Base-by-base conservation (phyloP, 2,797 vertebrate genomes). In the Natrix natrix region DNA sequence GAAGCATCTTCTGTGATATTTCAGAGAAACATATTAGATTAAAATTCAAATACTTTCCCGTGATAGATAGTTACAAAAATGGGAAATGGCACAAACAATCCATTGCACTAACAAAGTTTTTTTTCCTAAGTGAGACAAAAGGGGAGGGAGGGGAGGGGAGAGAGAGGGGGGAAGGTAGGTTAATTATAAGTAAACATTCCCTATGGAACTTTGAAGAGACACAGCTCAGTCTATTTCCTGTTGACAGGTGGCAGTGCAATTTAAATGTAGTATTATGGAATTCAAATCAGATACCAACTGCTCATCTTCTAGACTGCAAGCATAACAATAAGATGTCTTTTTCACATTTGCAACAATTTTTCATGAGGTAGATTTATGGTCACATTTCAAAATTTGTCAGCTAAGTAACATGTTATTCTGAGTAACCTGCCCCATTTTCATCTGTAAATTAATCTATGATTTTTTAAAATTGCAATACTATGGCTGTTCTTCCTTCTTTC, bases 161-260 rank as follows among this genome's bases (percentile, higher is more conserved):
- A 5, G 37, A 8, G 16, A 8, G 8, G 20, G 1, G 16, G 12
- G n/a, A 69, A 94, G 86, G 16, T 20, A 97, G 91, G 93, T 96
- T 97, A 96, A 96, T 97, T 97, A 95, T 96, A 97, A 96, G 96
- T 96, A 93, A 96, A 94, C 94, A 96, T 96, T 97, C 96, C 95
- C 96, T 96, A 94, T 93, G 93, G 97, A 96, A 97, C 95, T 91
- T 92, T 97, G 93, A 94, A 93, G 94, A 96, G 94, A 95, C 96
- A 92, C 4, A 55, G 95, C 93, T 96, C 96, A 95, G 95, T 95
- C 94, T 97, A 89, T 97, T 97, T 97, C 93, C 94, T 97, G 96
- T 96, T 98, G 97, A 97, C 97, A 98, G 96, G 97, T 97, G 96
- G 95, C 91, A 96, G 95, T 96, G 92, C 96, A 97, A 98, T 97